Conservation (phyloP, 2,888 invertebrate genomes). For the Chalcosyrphus nemorum region DNA sequence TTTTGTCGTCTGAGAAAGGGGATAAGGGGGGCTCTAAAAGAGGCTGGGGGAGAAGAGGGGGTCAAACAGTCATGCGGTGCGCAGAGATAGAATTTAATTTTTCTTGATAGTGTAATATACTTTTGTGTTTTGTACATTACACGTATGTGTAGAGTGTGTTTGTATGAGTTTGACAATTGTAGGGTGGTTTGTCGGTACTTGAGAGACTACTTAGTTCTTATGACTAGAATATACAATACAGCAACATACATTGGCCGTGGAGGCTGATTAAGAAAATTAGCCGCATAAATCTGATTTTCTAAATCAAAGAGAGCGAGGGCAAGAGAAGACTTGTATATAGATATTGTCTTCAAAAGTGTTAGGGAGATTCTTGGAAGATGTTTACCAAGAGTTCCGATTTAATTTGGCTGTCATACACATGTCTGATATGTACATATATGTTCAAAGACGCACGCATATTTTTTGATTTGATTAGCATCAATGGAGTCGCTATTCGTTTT, state of each 20-base stretch:
- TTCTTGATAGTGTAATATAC: slow-evolving; percentile 29
- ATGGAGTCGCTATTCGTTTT: not conserved
- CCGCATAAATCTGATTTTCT: slow-evolving; percentile 53
- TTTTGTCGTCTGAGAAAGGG: slow-evolving; percentile 3
- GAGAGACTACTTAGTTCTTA: slow-evolving; percentile 43
- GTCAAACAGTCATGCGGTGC: slow-evolving; percentile 43
- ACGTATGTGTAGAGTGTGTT: not conserved
- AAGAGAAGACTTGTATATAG: not conserved
- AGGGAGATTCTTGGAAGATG: not conserved
- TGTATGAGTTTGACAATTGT: slow-evolving; percentile 23
- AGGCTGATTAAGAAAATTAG: slow-evolving; percentile 58
- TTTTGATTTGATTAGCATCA: slow-evolving; percentile 15
- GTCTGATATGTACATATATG: not conserved
- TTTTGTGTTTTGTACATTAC: slow-evolving; percentile 10
- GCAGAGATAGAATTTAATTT: slow-evolving; percentile 45
- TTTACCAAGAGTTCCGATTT: slow-evolving; percentile 3
- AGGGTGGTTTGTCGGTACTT: slow-evolving; percentile 29
- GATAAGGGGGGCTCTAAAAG: not conserved
- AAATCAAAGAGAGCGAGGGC: not conserved
- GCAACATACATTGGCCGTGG: slow-evolving; percentile 53
- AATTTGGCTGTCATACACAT: not conserved
- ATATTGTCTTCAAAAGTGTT: not conserved
- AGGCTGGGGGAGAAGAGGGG: slow-evolving; percentile 25
- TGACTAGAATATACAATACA: slow-evolving; percentile 2
- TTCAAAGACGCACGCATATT: slow-evolving; percentile 7